A percentile compares a stretch with the other conserved stretches of the same genome.
These are phyloP conservation scores for Umimayanthus kanabou DNA, from an alignment of 92 coral and sea anemone species.

Conservation along the genomic window DNA sequence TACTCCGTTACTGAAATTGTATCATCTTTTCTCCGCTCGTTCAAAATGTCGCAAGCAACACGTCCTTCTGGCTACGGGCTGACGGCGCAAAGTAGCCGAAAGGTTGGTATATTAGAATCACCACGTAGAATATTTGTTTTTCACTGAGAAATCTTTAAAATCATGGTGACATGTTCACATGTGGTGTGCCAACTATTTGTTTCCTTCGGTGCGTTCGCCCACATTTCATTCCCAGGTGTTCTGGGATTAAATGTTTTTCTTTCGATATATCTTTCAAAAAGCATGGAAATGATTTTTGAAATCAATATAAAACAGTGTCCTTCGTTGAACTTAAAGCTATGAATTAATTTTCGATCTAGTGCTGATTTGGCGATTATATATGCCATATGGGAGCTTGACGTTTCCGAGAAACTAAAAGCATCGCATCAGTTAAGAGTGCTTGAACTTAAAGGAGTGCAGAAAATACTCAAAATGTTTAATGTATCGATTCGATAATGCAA, in stretches of 20 bases:
- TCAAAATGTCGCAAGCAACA: constrained; percentile 32
- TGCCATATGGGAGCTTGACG: no score
- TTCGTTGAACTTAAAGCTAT: not conserved
- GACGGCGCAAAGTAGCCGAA: constrained; percentile 21
- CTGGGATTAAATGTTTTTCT: not conserved
- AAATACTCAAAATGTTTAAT: no score
- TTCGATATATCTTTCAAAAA: no score
- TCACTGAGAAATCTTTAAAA: not conserved
- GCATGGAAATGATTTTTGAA: no score
- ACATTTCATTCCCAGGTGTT: not conserved
- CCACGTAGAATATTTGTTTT: not conserved
- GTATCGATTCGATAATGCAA: not conserved
- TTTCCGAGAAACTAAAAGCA: no score
- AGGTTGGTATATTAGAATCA: not conserved
- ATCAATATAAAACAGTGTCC: not conserved
- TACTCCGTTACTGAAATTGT: not conserved
- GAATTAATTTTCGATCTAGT: not conserved
- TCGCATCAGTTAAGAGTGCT: no score
- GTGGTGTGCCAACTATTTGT: no score
- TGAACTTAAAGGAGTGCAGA: not conserved
- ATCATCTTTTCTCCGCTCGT: not conserved
- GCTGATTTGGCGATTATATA: no score
- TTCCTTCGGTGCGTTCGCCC: no score
- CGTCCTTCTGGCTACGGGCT: constrained; percentile 34
- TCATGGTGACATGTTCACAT: not conserved